phyloP scores from a whole-genome alignment of 1,140 invertebrate species.

The Brachionus paranguensis region DNA sequence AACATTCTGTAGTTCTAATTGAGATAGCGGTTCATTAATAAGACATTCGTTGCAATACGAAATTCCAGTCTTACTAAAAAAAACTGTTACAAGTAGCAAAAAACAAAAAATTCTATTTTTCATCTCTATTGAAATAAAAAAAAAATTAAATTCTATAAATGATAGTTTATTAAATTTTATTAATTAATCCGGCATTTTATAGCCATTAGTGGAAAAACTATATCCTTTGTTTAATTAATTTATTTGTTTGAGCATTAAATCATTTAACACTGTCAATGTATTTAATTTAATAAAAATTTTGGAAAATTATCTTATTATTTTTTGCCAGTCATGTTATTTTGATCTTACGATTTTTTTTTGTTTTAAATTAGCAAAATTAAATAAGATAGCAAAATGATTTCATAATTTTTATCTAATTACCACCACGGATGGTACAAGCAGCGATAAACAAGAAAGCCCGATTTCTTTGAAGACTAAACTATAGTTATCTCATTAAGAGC shows the following conservation, averaged over 20 bases:
- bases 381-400: background rate
- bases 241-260: too few species aligned
- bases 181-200: background rate
- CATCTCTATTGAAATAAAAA: background rate
- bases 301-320: background rate
- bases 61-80: background rate
- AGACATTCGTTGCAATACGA: background rate
- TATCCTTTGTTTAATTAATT: too few species aligned
- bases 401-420: background rate
- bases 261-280: too few species aligned
- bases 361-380: background rate
- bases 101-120: background rate
- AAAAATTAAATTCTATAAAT: background rate
- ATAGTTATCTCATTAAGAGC: background rate
- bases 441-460: background rate
- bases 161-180: background rate
- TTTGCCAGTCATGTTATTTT: background rate
- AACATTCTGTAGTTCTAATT: background rate
- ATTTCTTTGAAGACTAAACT: slow-evolving; percentile 8
- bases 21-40: background rate
- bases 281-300: too few species aligned
- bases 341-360: background rate
- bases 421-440: background rate
- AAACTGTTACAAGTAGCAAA: background rate
- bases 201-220: too few species aligned